These are phyloP conservation scores for Cotesia vestalis DNA, from an alignment of 1,140 invertebrate species.

Conservation along the genomic window DNA sequence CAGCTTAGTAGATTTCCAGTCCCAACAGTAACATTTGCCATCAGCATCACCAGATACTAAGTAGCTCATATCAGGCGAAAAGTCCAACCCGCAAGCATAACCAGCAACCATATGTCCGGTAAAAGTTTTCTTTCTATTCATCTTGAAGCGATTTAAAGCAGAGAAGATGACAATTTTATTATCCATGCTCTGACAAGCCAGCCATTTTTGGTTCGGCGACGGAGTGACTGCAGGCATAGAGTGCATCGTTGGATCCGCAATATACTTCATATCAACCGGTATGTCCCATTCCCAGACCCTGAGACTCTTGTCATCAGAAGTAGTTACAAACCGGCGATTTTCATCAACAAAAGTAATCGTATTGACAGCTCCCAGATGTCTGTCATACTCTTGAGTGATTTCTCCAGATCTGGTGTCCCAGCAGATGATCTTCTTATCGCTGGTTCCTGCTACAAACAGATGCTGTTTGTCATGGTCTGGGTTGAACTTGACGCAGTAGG, in stretches of 20 bases:
- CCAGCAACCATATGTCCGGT: slow-evolving; percentile 99
- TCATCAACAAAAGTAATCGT: slow-evolving; percentile 99
- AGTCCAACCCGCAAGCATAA: slow-evolving; percentile 97
- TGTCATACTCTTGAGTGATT: slow-evolving; percentile 98
- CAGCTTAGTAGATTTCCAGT: slow-evolving; percentile 98
- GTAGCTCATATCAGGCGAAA: slow-evolving; percentile 99
- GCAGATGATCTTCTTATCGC: slow-evolving; percentile 99
- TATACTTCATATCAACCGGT: slow-evolving; percentile 99
- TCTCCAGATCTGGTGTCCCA: slow-evolving; percentile 96
- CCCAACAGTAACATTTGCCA: slow-evolving; percentile 98
- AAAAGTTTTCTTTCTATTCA: slow-evolving; percentile 98
- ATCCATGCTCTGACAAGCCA: slow-evolving; percentile 99
- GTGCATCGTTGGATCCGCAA: slow-evolving; percentile 99
- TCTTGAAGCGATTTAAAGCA: slow-evolving; percentile 95
- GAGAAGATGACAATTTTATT: slow-evolving; percentile 99
- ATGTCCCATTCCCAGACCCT: slow-evolving; percentile 99
- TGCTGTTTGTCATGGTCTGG: slow-evolving; percentile 97
- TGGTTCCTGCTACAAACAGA: slow-evolving; percentile 97
- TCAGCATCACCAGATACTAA: slow-evolving; percentile 99
- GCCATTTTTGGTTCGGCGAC: slow-evolving; percentile 97
- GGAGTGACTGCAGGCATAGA: slow-evolving; percentile 96
- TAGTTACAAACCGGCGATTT: slow-evolving; percentile 96
- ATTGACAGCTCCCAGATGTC: slow-evolving; percentile 98
- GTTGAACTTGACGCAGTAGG: slow-evolving; percentile 98
- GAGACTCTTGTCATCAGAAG: slow-evolving; percentile 98